Evolutionary conservation across 2,888 invertebrate genomes (phyloP).

Genomic region (Plebejus anna): DNA sequence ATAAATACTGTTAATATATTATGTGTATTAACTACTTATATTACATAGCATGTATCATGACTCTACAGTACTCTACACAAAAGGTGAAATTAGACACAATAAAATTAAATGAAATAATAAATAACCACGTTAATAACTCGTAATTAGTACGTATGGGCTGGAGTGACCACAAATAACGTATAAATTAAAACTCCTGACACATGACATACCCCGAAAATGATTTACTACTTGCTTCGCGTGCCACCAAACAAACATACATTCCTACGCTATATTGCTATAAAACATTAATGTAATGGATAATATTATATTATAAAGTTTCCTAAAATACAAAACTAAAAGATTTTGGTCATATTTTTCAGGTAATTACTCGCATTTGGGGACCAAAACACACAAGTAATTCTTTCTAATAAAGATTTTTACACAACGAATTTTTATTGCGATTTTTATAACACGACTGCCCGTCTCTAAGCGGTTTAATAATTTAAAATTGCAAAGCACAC

Average conservation of each 20-base stretch:
- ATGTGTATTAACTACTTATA: background rate
- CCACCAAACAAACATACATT: conserved; percentile 19
- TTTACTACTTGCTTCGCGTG: conserved; percentile 12
- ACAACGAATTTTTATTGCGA: no score
- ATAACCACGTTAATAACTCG: background rate
- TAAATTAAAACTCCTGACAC: conserved; percentile 22
- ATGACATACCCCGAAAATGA: conserved; percentile 20
- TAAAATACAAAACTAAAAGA: background rate
- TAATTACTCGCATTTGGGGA: no score
- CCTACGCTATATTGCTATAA: background rate
- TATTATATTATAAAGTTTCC: background rate
- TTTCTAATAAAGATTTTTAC: no score
- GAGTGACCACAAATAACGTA: conserved; percentile 15
- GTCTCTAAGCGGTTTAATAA: no score
- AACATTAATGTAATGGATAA: conserved; percentile 1
- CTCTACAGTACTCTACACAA: background rate
- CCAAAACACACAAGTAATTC: no score
- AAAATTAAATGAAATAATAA: conserved; percentile 8
- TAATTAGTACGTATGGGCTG: conserved; percentile 21
- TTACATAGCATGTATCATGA: background rate
- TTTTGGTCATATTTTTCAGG: background rate
- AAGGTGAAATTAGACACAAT: conserved; percentile 5
- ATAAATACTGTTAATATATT: no score
- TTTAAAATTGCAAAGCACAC: no score
- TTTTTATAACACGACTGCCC: no score